These are phyloP conservation scores for Coelinius sp. DNA, from an alignment of 2,888 invertebrate species.

Conservation along the genomic window DNA sequence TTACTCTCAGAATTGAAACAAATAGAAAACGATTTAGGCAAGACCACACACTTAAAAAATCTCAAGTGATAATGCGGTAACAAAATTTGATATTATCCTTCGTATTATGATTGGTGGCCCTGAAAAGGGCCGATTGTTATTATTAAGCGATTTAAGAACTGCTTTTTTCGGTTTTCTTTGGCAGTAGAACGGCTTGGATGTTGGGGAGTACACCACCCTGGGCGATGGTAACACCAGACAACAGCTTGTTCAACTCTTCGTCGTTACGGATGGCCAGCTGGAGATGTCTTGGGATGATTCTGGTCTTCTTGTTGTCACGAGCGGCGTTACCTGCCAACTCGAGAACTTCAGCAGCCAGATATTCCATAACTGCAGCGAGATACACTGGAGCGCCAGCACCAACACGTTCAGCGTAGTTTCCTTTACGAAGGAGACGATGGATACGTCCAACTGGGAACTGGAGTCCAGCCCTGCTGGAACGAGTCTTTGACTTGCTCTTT, in stretches of 20 bases:
- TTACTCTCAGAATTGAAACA: no score
- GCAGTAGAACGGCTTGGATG: slow-evolving; percentile 76
- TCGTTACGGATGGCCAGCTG: no score
- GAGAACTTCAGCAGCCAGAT: no score
- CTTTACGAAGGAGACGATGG: slow-evolving; percentile 75
- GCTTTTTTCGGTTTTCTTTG: slow-evolving; percentile 41
- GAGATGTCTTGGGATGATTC: no score
- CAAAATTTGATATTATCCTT: neutral
- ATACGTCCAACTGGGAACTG: no score
- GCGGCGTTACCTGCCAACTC: no score
- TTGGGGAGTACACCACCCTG: slow-evolving; percentile 88
- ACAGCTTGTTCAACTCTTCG: slow-evolving; percentile 81
- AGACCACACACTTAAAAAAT: no score
- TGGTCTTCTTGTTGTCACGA: no score
- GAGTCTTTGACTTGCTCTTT: no score
- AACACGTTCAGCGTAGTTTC: slow-evolving; percentile 76
- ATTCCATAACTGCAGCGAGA: slow-evolving; percentile 77
- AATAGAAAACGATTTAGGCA: no score
- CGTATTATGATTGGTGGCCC: slow-evolving; percentile 36
- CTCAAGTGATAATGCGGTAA: no score
- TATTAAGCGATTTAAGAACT: slow-evolving; percentile 15
- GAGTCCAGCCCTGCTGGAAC: no score
- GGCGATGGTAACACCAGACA: slow-evolving; percentile 84
- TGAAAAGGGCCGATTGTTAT: slow-evolving; percentile 42
- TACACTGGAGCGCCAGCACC: slow-evolving; percentile 74